phyloP scores from a whole-genome alignment of 2,797 vertebrate species.

The Kryptolebias ocellatus region DNA sequence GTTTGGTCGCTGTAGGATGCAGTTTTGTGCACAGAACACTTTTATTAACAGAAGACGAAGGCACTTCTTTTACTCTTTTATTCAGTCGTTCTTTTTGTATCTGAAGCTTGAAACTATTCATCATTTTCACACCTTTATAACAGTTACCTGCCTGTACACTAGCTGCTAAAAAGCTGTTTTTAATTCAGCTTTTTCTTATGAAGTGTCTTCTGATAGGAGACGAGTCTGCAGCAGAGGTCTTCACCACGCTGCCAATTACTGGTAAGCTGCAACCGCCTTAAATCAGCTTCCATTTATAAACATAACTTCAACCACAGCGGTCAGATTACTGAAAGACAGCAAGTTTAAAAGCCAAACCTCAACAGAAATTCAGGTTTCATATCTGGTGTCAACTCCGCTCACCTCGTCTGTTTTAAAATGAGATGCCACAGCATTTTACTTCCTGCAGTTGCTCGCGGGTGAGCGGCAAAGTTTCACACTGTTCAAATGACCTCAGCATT shows the following conservation, averaged over 20 bases:
- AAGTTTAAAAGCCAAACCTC: slow-evolving; percentile 69
- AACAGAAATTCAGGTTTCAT: slow-evolving; percentile 58
- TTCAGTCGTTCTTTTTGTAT: slow-evolving; percentile 29
- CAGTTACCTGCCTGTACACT: slow-evolving; percentile 81
- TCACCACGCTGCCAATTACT: slow-evolving; percentile 78
- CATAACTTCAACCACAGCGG: slow-evolving; percentile 69
- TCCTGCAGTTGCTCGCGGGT: slow-evolving; percentile 48
- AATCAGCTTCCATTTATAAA: slow-evolving; percentile 77
- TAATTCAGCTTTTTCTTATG: slow-evolving; percentile 83
- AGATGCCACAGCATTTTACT: slow-evolving; percentile 67
- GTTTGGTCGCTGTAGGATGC: slow-evolving; percentile 57
- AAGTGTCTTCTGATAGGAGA: slow-evolving; percentile 73
- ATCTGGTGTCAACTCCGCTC: slow-evolving; percentile 58
- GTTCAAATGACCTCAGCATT: slow-evolving; percentile 74
- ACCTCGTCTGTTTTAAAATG: slow-evolving; percentile 61
- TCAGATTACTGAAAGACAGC: slow-evolving; percentile 69
- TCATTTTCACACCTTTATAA: slow-evolving; percentile 44
- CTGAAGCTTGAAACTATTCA: slow-evolving; percentile 51
- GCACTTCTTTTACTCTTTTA: slow-evolving; percentile 38
- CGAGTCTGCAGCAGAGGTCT: slow-evolving; percentile 68
- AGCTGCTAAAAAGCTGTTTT: slow-evolving; percentile 85
- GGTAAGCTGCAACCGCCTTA: slow-evolving; percentile 72
- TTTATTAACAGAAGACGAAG: slow-evolving; percentile 72
- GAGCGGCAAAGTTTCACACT: slow-evolving; percentile 66
- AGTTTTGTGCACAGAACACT: slow-evolving; percentile 48